Evolutionary conservation across 2,797 vertebrate genomes (phyloP), one percentile per base, ranked within the genome.

Genomic region (Alca torda): DNA sequence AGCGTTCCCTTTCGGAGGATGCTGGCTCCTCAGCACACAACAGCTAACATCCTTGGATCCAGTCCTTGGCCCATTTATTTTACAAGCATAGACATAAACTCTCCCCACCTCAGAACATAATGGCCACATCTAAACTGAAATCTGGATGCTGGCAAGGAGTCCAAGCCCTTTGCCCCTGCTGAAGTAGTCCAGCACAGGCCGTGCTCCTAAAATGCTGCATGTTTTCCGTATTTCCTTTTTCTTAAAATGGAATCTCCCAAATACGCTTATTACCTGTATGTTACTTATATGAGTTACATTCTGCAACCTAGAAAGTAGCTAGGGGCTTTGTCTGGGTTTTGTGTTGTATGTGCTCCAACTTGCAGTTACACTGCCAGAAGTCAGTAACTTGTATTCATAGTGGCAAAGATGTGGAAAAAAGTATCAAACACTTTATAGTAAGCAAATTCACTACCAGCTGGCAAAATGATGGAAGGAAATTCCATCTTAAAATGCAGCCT

Each of bases 171-270:
- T 78, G 15, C 33, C 14, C 7, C n/a, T 60, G 21, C 41, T 41
- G 12, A 25, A 0, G 0, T 50, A 53, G 11, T 51, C 35, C 24
- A n/a, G 14, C 14, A 17, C 65, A 14, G 4, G 13, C 26, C 18
- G 16, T 33, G 25, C 9, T 88, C 17, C 33, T 85, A 50, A 87
- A 87, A 70, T 39, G 25, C n/a, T 6, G 7, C 8, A 15, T 1
- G 1, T 56, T 77, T 78, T 76, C 60, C 50, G 0, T 51, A n/a
- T 67, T 90, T 74, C 33, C 5, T 73, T 84, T 77, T 60, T 16
- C 39, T 80, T 72, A 33, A 87, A 87, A 85, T 25, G 4, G 3
- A 24, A 3, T 43, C 13, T 76, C 35, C 9, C 39, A 74, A 43
- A 54, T 18, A n/a, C 13, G 11, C 26, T 53, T 30, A 43, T 72